phyloP scores from a whole-genome alignment of 1,140 invertebrate species.

The Frieseomelitta varia region DNA sequence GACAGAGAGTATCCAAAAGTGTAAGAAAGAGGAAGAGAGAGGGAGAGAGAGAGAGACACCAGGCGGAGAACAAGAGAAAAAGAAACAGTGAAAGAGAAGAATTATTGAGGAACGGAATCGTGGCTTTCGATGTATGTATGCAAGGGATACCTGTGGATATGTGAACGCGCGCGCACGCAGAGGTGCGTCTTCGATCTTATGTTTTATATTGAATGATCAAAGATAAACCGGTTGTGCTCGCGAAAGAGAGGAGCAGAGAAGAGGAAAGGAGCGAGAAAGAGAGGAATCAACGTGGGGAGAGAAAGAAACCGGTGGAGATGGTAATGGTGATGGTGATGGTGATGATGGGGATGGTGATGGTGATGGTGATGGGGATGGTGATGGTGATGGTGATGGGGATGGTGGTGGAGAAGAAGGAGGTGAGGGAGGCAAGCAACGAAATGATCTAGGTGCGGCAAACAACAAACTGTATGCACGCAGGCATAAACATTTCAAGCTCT shows the following conservation, averaged over 20 bases:
- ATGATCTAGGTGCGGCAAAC: slow-evolving; percentile 73
- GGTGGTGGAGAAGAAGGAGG: slow-evolving; percentile 22
- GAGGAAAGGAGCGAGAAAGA: slow-evolving; percentile 6
- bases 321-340: no score
- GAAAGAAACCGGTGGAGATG: slow-evolving; percentile 37
- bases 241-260: slow-evolving; percentile 51
- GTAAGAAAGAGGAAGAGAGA: neutral
- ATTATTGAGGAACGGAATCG: slow-evolving; percentile 52
- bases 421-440: slow-evolving; percentile 66
- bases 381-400: no score
- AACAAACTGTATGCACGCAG: slow-evolving; percentile 62
- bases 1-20: neutral
- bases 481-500: neutral
- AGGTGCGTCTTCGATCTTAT: slow-evolving; percentile 66
- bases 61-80: neutral
- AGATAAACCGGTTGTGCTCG: slow-evolving; percentile 75
- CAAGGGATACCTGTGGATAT: slow-evolving; percentile 6
- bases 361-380: no score
- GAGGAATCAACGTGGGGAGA: neutral
- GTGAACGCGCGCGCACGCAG: slow-evolving; percentile 14
- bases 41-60: neutral
- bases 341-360: no score
- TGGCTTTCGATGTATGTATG: slow-evolving; percentile 25
- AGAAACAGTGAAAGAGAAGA: slow-evolving; percentile 18
- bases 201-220: slow-evolving; percentile 77